Conservation (phyloP, 2,113 vertebrate species). For the Myanophis thanlyinensis region DNA sequence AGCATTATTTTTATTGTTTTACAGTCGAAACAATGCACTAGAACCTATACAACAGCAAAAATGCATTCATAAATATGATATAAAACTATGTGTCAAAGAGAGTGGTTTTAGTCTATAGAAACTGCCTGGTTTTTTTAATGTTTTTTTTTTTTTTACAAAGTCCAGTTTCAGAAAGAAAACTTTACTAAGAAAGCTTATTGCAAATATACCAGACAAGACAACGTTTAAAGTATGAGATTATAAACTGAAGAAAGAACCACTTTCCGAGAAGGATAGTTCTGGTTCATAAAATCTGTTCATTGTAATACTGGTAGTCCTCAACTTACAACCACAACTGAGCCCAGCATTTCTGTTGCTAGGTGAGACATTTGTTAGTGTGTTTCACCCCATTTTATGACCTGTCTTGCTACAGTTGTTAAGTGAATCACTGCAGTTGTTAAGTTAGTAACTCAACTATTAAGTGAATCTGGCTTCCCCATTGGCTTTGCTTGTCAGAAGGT, state of each 20-base stretch:
- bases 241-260: conserved; percentile 37
- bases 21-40: neutral
- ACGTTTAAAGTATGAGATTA: conserved; percentile 36
- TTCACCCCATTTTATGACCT: too few species aligned
- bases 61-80: neutral
- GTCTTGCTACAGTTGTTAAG: too few species aligned
- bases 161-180: neutral
- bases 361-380: too few species aligned
- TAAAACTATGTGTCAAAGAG: neutral
- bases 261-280: conserved; percentile 42
- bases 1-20: neutral
- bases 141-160: too few species aligned
- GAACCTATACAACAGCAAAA: neutral
- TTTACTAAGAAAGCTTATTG: neutral
- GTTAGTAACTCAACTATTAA: too few species aligned
- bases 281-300: conserved; percentile 41
- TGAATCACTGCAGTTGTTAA: too few species aligned
- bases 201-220: neutral
- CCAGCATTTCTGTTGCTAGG: too few species aligned
- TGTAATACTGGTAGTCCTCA: neutral
- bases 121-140: neutral
- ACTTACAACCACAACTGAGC: too few species aligned
- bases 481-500: too few species aligned
- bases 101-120: neutral
- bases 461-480: too few species aligned